Evolutionary conservation across 2,113 vertebrate genomes (phyloP), one percentile per base, ranked within the genome.

Genomic region (Phocoena phocoena): DNA sequence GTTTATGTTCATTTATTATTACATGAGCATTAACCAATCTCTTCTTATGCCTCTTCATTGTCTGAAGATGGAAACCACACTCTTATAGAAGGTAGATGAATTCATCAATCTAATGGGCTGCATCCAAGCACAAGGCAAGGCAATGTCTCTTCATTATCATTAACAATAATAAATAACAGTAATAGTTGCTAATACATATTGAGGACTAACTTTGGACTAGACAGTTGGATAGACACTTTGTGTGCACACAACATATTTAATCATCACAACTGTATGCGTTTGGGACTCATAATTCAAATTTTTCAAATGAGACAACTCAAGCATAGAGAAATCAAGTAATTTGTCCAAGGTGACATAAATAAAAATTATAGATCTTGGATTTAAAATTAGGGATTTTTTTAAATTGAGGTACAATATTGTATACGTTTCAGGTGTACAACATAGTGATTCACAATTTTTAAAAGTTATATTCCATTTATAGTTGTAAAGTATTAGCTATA

Each of bases 1-100:
- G 25, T 71, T 74, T 85, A 26, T 80, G 38, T 88, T 92, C 73
- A 84, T 38, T 92, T 93, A 73, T 65, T 87, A 55, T 55, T 89
- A 55, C 41, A 68, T 90, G 53, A 93, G 50, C 81, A 92, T 44
- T 90, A 50, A 38, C 47, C 28, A 21, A 55, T 93, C n/a, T 90
- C 31, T 88, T 79, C 53, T 93, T 85, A 63, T 47, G 58, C 3
- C 5, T 92, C n/a, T 87, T 65, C 36, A 53, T n/a, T 92, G 25
- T 85, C 53, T 18, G 8, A 60, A 88, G 11, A 79, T 50, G 62
- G 50, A 96, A 96, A 89, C 36, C 18, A 79, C 1, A 21, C 1
- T 95, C 53, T 41, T 50, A 14, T 23, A n/a, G n/a, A 83, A 53
- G 36, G 6, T 12, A 83, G 71, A 82, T 23, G 11, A 80, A 87